These are phyloP conservation scores for Luperina nickerlii DNA, from an alignment of 2,888 invertebrate genomes.

Conservation along the genomic window DNA sequence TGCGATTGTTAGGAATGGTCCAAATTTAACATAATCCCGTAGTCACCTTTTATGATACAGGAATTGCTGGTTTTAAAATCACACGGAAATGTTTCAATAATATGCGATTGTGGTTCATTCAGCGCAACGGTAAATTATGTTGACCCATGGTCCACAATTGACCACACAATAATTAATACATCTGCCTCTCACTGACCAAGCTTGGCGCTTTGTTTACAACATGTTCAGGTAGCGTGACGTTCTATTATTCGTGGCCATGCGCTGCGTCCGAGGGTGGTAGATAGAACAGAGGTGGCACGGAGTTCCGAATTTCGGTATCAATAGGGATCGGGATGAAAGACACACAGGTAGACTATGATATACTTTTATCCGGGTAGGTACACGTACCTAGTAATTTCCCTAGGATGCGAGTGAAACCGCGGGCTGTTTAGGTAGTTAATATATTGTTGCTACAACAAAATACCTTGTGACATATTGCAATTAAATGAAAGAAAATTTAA, in stretches of 20 bases:
- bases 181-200: conserved; percentile 47
- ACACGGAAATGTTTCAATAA: neutral
- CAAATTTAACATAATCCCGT: neutral
- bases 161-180: conserved; percentile 52
- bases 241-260: conserved; percentile 69
- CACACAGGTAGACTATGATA: too few relatives aligned
- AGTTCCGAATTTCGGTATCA: conserved; percentile 4
- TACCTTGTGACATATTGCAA: too few relatives aligned
- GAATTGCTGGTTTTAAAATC: neutral
- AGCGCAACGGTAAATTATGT: conserved; percentile 18
- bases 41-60: neutral
- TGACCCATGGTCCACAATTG: conserved; percentile 26
- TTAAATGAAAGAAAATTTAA: too few relatives aligned
- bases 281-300: conserved; percentile 35
- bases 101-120: neutral
- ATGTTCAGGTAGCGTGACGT: conserved; percentile 67
- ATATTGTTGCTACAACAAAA: too few relatives aligned
- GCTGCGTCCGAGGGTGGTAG: conserved; percentile 63
- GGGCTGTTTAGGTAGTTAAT: neutral
- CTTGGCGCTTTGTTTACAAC: conserved; percentile 63
- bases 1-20: neutral
- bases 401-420: neutral
- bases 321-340: neutral
- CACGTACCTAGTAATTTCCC: neutral
- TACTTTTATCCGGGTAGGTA: too few relatives aligned